These are phyloP conservation scores for Auanema freiburgensis DNA, from an alignment of 2,888 invertebrate genomes.

Conservation along the genomic window DNA sequence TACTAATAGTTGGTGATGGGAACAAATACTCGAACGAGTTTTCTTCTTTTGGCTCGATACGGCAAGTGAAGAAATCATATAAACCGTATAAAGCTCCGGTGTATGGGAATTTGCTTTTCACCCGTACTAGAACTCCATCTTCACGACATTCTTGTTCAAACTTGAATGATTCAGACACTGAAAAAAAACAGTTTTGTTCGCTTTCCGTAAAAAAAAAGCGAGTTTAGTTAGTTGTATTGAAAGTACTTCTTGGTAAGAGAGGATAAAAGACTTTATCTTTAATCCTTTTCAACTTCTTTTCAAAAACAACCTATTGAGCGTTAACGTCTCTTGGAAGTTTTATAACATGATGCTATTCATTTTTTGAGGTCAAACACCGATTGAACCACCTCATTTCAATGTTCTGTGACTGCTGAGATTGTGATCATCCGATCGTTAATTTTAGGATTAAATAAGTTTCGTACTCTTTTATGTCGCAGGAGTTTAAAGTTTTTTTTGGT, in stretches of 20 bases:
- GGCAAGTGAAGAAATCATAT: constrained; percentile 64
- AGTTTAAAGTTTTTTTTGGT: no score
- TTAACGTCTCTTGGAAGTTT: neutral
- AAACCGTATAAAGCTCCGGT: constrained; percentile 64
- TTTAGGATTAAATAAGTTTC: no score
- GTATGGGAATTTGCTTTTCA: constrained; percentile 56
- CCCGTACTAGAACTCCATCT: constrained; percentile 57
- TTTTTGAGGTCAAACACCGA: constrained; percentile 2
- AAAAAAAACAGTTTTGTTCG: no score
- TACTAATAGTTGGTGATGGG: constrained; percentile 59
- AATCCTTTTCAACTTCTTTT: neutral
- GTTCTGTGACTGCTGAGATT: no score
- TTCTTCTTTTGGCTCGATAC: constrained; percentile 60
- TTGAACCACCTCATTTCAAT: neutral
- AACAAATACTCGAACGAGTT: constrained; percentile 58
- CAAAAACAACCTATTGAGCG: neutral
- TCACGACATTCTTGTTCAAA: constrained; percentile 60
- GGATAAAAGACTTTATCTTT: no score
- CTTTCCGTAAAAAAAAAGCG: no score
- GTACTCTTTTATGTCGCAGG: no score
- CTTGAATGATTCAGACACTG: constrained; percentile 59
- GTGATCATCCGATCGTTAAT: no score
- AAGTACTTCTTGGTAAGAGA: no score
- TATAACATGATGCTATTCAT: neutral
- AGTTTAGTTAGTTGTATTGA: no score